Evolutionary conservation across 1,140 invertebrate species (phyloP).

Genomic region (Wasmannia auropunctata): DNA sequence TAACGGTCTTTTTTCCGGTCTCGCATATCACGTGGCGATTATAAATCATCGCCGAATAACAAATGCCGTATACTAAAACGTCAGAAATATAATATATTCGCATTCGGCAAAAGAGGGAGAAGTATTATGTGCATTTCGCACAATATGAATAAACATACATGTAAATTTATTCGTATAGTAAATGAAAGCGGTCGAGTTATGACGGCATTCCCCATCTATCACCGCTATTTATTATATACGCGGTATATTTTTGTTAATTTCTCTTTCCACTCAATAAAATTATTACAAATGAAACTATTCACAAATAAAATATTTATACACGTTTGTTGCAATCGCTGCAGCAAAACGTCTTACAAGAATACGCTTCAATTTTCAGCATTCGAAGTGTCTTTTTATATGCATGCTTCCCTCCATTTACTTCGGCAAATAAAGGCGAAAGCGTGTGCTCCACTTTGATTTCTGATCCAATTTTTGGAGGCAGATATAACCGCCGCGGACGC

Average conservation of each 20-base stretch:
- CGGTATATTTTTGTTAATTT: not conserved
- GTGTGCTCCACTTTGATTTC: conserved; percentile 31
- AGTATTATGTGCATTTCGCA: not conserved
- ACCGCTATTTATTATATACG: not conserved
- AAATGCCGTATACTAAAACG: not conserved
- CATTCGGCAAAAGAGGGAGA: not conserved
- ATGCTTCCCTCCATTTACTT: not conserved
- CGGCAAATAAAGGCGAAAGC: conserved; percentile 12
- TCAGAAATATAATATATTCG: not conserved
- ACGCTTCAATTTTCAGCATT: not conserved
- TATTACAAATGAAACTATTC: not conserved
- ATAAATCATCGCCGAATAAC: not conserved
- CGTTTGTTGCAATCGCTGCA: not conserved
- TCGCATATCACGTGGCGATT: not conserved
- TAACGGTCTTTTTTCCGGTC: too few relatives aligned
- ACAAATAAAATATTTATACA: not conserved
- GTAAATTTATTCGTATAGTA: not conserved
- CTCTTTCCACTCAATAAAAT: not conserved
- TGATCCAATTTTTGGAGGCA: conserved; percentile 2
- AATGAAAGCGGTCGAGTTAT: not conserved
- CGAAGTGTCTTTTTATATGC: not conserved
- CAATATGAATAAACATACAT: not conserved
- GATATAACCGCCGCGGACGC: not conserved
- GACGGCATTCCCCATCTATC: not conserved
- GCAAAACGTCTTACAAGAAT: not conserved